Percentiles rank a stretch among this genome's conserved stretches.
Conservation (phyloP, 2,113 vertebrate species). For the Zosterops borbonicus region DNA sequence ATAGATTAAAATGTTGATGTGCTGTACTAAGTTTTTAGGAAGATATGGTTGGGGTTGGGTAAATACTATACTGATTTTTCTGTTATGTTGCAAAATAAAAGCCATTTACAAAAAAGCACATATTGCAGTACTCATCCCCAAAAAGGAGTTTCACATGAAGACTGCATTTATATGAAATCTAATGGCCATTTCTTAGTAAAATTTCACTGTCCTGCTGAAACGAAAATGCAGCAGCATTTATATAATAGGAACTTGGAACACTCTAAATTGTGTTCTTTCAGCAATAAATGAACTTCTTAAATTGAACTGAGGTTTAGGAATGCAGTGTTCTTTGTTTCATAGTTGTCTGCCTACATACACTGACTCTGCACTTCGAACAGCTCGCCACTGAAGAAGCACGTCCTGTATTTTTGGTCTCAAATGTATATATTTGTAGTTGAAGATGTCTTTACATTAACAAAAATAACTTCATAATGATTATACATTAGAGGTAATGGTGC, state of each 20-base stretch:
- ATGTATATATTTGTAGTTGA: constrained; percentile 41
- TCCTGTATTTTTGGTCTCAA: constrained; percentile 40
- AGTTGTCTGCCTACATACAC: constrained; percentile 45
- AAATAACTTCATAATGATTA: constrained; percentile 39
- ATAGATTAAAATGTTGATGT: not conserved
- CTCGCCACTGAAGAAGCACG: not conserved
- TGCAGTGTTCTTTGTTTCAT: constrained; percentile 55
- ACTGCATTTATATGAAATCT: constrained; percentile 50
- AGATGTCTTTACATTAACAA: constrained; percentile 43
- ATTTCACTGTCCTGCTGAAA: constrained; percentile 60
- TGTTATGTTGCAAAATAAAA: not conserved
- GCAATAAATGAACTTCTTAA: constrained; percentile 67
- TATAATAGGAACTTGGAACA: constrained; percentile 67
- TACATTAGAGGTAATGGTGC: not conserved
- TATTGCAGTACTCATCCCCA: not conserved
- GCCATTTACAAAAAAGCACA: not conserved
- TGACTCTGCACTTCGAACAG: constrained; percentile 19
- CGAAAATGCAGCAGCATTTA: constrained; percentile 55
- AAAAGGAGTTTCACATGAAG: constrained; percentile 35
- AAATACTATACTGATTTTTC: constrained; percentile 12
- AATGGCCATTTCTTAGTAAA: constrained; percentile 57
- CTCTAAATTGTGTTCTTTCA: constrained; percentile 64
- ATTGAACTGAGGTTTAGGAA: constrained; percentile 50
- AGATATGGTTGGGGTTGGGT: not conserved
- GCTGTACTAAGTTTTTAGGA: not conserved